Percentiles rank a stretch among this genome's conserved stretches.
phyloP scores from a whole-genome alignment of 2,888 invertebrate genomes.

The Bedellia somnulentella region DNA sequence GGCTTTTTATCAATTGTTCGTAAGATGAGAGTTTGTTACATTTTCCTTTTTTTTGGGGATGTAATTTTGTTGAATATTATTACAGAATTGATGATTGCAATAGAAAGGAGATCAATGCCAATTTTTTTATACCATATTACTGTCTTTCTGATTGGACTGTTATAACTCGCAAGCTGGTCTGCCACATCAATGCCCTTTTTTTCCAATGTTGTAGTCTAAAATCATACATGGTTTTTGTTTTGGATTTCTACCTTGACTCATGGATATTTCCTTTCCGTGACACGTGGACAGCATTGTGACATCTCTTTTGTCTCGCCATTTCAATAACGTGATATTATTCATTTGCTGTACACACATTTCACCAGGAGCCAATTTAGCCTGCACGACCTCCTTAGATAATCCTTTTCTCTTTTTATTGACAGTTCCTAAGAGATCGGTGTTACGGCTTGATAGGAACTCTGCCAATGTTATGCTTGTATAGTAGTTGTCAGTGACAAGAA shows the following conservation, averaged over 20 bases:
- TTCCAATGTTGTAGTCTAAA: conserved; percentile 1
- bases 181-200: no score
- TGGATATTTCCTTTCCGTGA: neutral
- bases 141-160: no score
- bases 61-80: neutral
- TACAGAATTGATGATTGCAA: no score
- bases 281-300: neutral
- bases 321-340: neutral
- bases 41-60: neutral
- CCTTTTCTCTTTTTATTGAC: no score
- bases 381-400: neutral
- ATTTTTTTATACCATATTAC: no score
- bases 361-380: neutral
- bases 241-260: neutral
- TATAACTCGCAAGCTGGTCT: no score
- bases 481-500: conserved; percentile 6
- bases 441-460: no score
- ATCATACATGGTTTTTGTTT: neutral
- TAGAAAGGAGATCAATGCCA: no score
- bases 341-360: no score
- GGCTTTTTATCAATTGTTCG: neutral
- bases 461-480: neutral
- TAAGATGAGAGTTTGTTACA: neutral
- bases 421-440: no score
- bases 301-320: neutral